Evolutionary conservation across 2,888 invertebrate species (phyloP), one percentile per base, ranked within the genome.

Genomic region (Hanleya hanleyi): DNA sequence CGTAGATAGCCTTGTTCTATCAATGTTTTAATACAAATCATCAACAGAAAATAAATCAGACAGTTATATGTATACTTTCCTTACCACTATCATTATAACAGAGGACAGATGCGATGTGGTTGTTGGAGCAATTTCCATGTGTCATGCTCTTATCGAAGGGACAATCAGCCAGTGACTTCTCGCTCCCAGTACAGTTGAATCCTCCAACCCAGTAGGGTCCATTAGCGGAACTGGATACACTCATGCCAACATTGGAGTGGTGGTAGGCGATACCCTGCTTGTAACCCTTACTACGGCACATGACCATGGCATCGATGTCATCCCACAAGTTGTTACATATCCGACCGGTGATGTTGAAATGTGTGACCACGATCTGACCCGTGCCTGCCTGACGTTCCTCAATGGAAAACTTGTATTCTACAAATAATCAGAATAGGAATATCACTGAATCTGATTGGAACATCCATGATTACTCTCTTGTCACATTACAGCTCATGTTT

Each of bases 181-280:
- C 88, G 22, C 73, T 74, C 22, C 88, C 87, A 1, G 79, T 81
- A 75, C 88, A 88, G 74, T 81, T 81, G 35, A 88, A 81, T 1
- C 80, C 77, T 51, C 84, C 81, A 57, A 86, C 65, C 82, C 84
- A 82, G 73, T 81, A 87, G 0, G 88, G 87, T 5, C 85, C 84
- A 9, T 67, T 81, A 50, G 65, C 65, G 3, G 38, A 9, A 6
- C 6, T 1, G 29, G 22, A n/a, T 18, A n/a, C 12, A 1, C 33
- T 12, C 26, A 26, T 12, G 35, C 51, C 64, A 6, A 37, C 15
- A 26, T 37, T 37, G 37, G 64, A 35, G 51, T 75, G 75, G n/a
- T 41, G 35, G 41, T 75, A 75, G 4, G 73, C 69, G 2, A 73
- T 33, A 15, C 75, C 75, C 12, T 62, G 93, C 91, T 3, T 94